Evolutionary conservation across 2,797 vertebrate genomes (phyloP).

Genomic region (Fundulus diaphanus): DNA sequence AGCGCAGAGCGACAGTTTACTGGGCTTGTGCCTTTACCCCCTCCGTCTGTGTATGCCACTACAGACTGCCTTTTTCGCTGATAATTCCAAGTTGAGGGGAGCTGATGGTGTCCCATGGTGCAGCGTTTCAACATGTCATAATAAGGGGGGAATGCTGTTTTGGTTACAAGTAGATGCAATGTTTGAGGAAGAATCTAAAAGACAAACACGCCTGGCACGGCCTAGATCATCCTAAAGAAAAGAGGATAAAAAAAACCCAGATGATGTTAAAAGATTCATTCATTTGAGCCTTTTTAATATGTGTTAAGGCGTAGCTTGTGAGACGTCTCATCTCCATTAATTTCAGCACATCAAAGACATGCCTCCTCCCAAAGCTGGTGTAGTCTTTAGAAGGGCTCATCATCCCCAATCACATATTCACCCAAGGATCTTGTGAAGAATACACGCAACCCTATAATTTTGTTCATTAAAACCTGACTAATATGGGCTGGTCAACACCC

Average conservation of each 20-base stretch:
- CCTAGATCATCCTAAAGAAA: slow-evolving; percentile 43
- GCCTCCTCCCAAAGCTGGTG: slow-evolving; percentile 71
- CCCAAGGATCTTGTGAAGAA: slow-evolving; percentile 66
- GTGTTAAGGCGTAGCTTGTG: slow-evolving; percentile 73
- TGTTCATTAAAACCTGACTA: slow-evolving; percentile 68
- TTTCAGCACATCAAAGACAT: slow-evolving; percentile 79
- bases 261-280: slow-evolving; percentile 67
- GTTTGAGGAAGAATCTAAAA: slow-evolving; percentile 58
- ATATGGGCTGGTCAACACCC: slow-evolving; percentile 44
- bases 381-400: slow-evolving; percentile 76
- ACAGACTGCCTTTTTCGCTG: slow-evolving; percentile 57
- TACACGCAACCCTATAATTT: slow-evolving; percentile 61
- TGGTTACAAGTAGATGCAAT: slow-evolving; percentile 60
- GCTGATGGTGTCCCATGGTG: slow-evolving; percentile 68
- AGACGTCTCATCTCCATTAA: slow-evolving; percentile 74
- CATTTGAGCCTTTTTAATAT: slow-evolving; percentile 75
- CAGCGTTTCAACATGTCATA: slow-evolving; percentile 71
- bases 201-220: slow-evolving; percentile 35
- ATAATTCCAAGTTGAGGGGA: slow-evolving; percentile 67
- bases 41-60: slow-evolving; percentile 64
- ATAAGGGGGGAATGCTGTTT: slow-evolving; percentile 65
- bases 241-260: slow-evolving; percentile 43
- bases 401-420: slow-evolving; percentile 74
- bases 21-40: slow-evolving; percentile 56
- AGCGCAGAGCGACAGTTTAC: slow-evolving; percentile 65